These are phyloP conservation scores for Malurus leucopterus DNA, from an alignment of 2,797 vertebrate genomes.

Conservation along the genomic window DNA sequence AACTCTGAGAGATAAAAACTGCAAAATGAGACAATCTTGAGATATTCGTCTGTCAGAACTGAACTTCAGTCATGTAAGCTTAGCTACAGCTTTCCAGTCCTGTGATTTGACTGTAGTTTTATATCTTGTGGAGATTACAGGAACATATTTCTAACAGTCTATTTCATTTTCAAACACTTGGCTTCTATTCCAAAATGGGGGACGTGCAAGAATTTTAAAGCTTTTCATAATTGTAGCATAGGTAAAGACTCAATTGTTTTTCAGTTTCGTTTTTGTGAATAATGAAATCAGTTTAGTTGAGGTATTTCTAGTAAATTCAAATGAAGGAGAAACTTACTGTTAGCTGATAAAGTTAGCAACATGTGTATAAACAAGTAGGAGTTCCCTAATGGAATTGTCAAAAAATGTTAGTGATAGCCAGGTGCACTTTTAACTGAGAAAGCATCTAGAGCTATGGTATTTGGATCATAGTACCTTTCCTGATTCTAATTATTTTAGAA, in stretches of 20 bases:
- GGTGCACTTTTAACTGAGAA: background rate
- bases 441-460: background rate
- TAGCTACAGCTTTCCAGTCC: background rate
- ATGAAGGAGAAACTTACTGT: background rate
- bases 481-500: background rate
- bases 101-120: background rate
- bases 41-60: background rate
- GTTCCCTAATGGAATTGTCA: background rate
- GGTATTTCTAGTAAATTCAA: background rate
- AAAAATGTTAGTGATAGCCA: background rate
- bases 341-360: background rate
- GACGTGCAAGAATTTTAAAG: background rate
- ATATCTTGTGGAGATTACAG: background rate
- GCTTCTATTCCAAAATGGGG: background rate
- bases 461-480: background rate
- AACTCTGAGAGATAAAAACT: background rate
- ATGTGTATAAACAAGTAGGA: background rate
- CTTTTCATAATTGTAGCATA: background rate
- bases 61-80: background rate
- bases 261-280: background rate
- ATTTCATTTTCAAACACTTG: background rate
- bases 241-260: background rate
- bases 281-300: background rate
- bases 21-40: background rate
- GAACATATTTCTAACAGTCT: background rate